These are phyloP conservation scores for Microcebus ravelobensis DNA, from an alignment of 2,113 vertebrate genomes.

Conservation along the genomic window DNA sequence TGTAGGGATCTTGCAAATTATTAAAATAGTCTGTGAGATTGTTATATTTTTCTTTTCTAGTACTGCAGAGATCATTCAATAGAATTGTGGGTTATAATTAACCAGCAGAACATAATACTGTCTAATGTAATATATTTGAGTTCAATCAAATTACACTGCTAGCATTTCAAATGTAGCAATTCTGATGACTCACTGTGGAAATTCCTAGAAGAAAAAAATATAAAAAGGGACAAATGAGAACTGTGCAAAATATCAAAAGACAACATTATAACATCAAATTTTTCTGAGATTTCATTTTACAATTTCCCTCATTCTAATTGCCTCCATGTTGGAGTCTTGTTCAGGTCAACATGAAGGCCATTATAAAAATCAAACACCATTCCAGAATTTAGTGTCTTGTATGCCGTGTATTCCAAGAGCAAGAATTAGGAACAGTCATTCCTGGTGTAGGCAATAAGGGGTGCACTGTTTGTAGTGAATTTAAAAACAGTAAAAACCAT, in stretches of 20 bases:
- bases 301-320: conserved; percentile 11
- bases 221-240: conserved; percentile 27
- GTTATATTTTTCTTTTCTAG: conserved; percentile 34
- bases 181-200: conserved; percentile 8
- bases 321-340: neutral
- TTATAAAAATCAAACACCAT: neutral
- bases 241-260: conserved; percentile 12
- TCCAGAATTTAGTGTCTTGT: neutral
- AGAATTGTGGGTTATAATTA: neutral
- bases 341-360: neutral
- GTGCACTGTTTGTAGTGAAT: neutral
- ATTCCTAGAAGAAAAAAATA: neutral
- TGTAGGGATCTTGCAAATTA: conserved; percentile 14
- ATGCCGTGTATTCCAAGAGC: neutral
- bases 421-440: neutral
- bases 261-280: neutral
- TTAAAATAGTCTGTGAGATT: neutral
- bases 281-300: conserved; percentile 7
- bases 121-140: conserved; percentile 20
- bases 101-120: neutral
- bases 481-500: neutral
- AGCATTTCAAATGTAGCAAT: conserved; percentile 36
- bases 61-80: neutral
- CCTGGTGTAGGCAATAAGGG: neutral
- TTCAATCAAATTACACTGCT: neutral